Evolutionary conservation across 2,113 vertebrate species (phyloP).

Genomic region (Caracal caracal): DNA sequence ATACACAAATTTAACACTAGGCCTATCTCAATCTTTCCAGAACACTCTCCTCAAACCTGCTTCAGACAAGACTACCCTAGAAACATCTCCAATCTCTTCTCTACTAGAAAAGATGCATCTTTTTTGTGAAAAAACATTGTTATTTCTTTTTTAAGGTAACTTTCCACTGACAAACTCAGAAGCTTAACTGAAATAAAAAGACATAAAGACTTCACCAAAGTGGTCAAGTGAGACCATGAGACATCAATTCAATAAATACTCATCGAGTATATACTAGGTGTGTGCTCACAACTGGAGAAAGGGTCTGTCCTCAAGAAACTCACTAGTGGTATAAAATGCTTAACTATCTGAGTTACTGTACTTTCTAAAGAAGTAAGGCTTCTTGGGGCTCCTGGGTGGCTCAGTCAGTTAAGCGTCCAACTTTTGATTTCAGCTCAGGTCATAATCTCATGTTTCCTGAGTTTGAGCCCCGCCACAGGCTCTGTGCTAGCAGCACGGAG

Average conservation of each 20-base stretch:
- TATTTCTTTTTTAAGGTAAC: constrained; percentile 14
- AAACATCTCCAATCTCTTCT: constrained; percentile 19
- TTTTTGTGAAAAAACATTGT: constrained; percentile 29
- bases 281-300: not conserved
- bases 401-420: no score
- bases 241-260: not conserved
- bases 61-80: not conserved
- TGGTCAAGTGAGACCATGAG: not conserved
- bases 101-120: not conserved
- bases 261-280: not conserved
- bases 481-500: no score
- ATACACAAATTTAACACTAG: not conserved
- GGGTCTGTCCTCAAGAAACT: not conserved
- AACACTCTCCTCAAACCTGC: constrained; percentile 47
- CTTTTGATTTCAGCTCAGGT: no score
- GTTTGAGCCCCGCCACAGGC: no score
- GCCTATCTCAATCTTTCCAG: not conserved
- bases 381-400: not conserved
- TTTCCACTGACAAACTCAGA: constrained; percentile 25
- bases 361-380: not conserved
- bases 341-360: not conserved
- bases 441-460: no score
- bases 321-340: not conserved
- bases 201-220: not conserved
- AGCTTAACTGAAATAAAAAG: not conserved